These are phyloP conservation scores for Phyllotreta striolata DNA, from an alignment of 2,888 invertebrate genomes.

Conservation along the genomic window DNA sequence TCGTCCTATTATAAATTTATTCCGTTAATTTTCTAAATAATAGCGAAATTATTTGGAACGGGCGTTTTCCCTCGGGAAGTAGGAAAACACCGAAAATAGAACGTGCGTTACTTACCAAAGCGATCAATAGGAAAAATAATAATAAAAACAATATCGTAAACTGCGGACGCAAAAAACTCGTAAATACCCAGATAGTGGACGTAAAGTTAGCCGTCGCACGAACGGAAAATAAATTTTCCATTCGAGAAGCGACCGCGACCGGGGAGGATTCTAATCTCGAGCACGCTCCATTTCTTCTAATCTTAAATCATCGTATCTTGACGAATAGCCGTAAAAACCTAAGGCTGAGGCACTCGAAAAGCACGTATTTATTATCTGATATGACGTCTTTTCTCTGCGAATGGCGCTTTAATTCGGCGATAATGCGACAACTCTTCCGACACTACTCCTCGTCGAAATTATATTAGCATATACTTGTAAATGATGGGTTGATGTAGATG, in stretches of 20 bases:
- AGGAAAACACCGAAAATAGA: too few relatives aligned
- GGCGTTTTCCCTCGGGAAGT: too few relatives aligned
- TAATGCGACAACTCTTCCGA: background rate
- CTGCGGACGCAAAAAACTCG: slow-evolving; percentile 8
- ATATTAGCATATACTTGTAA: too few relatives aligned
- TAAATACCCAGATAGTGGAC: slow-evolving; percentile 19
- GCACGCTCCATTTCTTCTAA: slow-evolving; percentile 58
- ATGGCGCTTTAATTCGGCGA: slow-evolving; percentile 8
- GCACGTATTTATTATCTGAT: slow-evolving; percentile 27
- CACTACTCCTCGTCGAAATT: too few relatives aligned
- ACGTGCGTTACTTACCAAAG: too few relatives aligned
- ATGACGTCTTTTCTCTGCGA: slow-evolving; percentile 25
- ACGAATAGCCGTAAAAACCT: slow-evolving; percentile 46
- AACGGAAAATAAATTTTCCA: slow-evolving; percentile 40
- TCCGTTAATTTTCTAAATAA: too few relatives aligned
- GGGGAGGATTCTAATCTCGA: slow-evolving; percentile 55
- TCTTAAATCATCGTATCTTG: slow-evolving; percentile 57
- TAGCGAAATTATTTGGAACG: too few relatives aligned
- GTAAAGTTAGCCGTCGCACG: slow-evolving; percentile 16
- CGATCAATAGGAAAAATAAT: background rate
- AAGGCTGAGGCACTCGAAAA: slow-evolving; percentile 17
- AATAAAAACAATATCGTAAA: slow-evolving; percentile 21
- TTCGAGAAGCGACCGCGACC: slow-evolving; percentile 45
- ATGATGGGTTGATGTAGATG: too few relatives aligned
- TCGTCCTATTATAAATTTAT: too few relatives aligned